Evolutionary conservation across 2,888 invertebrate species (phyloP).

Genomic region (Drosophila kanekoi): DNA sequence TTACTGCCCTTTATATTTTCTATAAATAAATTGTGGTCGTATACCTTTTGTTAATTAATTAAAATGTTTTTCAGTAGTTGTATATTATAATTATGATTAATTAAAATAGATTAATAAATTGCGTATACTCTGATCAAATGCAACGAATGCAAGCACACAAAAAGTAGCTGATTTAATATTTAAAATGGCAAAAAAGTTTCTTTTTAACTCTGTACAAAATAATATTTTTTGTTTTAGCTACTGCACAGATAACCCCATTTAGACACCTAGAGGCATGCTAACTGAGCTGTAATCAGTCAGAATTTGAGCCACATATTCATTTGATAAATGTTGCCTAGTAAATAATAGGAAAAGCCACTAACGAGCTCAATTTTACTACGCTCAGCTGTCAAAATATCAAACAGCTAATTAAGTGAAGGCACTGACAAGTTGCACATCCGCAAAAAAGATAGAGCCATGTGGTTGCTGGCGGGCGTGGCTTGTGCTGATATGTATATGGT

Average conservation of each 20-base stretch:
- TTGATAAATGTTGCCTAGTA: not conserved
- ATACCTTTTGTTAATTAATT: too few relatives aligned
- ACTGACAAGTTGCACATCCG: constrained; percentile 35
- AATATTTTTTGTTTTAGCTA: not conserved
- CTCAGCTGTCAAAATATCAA: constrained; percentile 63
- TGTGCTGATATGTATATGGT: constrained; percentile 16
- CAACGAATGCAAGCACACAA: too few relatives aligned
- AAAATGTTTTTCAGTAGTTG: too few relatives aligned
- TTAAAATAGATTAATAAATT: too few relatives aligned
- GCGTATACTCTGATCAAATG: too few relatives aligned
- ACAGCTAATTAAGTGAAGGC: constrained; percentile 69
- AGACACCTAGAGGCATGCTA: not conserved
- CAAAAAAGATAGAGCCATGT: constrained; percentile 30
- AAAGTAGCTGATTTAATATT: too few relatives aligned
- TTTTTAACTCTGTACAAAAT: not conserved
- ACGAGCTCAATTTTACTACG: constrained; percentile 55
- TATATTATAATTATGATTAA: too few relatives aligned
- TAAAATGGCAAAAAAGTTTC: too few relatives aligned
- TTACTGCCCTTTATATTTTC: too few relatives aligned
- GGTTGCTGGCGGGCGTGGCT: constrained; percentile 4
- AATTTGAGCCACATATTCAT: constrained; percentile 5
- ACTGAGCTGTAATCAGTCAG: constrained; percentile 16
- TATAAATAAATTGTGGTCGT: too few relatives aligned
- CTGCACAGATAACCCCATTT: not conserved
- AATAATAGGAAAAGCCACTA: constrained; percentile 51